A percentile compares a stretch with the other conserved stretches of the same genome.
Conservation (phyloP, 2,888 invertebrate species). For the Elmis aenea region DNA sequence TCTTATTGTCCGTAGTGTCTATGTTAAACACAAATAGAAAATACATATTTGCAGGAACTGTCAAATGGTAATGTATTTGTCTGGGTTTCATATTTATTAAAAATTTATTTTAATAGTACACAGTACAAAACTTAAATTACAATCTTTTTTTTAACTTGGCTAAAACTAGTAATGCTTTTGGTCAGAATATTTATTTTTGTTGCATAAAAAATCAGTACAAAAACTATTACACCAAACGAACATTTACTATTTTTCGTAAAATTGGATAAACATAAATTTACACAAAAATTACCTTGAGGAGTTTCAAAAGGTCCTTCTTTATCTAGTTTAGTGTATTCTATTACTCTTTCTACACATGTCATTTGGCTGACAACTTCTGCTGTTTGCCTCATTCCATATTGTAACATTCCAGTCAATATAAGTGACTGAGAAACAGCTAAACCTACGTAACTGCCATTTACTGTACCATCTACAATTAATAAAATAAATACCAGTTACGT, state of each 20-base stretch:
- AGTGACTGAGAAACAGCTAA: slow-evolving; percentile 64
- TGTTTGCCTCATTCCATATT: slow-evolving; percentile 70
- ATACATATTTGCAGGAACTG: too few relatives aligned
- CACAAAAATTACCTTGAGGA: slow-evolving; percentile 40
- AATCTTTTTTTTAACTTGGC: too few relatives aligned
- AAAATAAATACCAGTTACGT: slow-evolving; percentile 1
- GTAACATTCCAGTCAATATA: slow-evolving; percentile 70
- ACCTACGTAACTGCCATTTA: slow-evolving; percentile 58
- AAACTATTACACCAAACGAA: not conserved
- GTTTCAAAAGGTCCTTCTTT: slow-evolving; percentile 60
- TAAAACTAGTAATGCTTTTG: too few relatives aligned
- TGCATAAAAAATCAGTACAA: too few relatives aligned
- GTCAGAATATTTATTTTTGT: too few relatives aligned
- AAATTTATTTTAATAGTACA: too few relatives aligned
- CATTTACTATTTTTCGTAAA: not conserved
- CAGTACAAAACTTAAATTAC: too few relatives aligned
- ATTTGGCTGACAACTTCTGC: slow-evolving; percentile 68
- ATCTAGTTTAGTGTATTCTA: slow-evolving; percentile 69
- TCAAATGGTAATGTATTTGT: too few relatives aligned
- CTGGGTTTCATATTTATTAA: too few relatives aligned
- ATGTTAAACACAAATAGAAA: too few relatives aligned
- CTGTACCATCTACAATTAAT: slow-evolving; percentile 14
- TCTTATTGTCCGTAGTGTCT: too few relatives aligned
- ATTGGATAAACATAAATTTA: too few relatives aligned
- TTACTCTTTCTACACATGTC: slow-evolving; percentile 72